A percentile compares a stretch with the other conserved stretches of the same genome.
Conservation (phyloP, 2,888 invertebrate genomes). For the Mantis religiosa region DNA sequence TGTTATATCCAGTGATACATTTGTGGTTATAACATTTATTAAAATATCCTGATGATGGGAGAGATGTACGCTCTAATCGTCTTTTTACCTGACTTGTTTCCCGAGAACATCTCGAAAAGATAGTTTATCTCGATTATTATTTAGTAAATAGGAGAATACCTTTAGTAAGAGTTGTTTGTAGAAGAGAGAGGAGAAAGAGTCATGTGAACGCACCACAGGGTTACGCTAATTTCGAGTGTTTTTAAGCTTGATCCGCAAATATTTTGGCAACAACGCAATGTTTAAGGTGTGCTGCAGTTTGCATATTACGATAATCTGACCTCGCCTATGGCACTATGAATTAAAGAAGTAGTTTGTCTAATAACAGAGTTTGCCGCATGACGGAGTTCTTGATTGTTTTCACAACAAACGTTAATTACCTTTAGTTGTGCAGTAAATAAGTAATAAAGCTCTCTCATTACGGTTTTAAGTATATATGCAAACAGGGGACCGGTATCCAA, state of each 20-base stretch:
- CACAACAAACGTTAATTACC: slow-evolving; percentile 7
- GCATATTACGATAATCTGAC: background rate
- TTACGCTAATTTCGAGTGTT: background rate
- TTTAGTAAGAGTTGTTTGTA: too few relatives aligned
- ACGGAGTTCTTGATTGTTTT: slow-evolving; percentile 1
- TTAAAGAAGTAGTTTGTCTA: background rate
- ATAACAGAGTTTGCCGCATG: background rate
- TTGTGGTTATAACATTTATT: too few relatives aligned
- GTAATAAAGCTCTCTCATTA: background rate
- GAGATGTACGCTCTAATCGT: too few relatives aligned
- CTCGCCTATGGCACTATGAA: background rate
- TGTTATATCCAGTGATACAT: too few relatives aligned
- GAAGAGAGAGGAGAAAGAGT: too few relatives aligned
- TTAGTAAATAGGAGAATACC: too few relatives aligned
- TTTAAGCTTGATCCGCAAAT: background rate
- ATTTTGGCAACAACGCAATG: background rate
- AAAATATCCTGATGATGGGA: too few relatives aligned
- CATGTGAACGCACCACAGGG: too few relatives aligned
- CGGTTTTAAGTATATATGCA: background rate
- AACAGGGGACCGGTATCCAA: background rate
- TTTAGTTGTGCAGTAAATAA: background rate
- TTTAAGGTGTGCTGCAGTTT: background rate
- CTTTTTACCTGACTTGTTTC: too few relatives aligned
- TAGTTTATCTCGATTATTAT: too few relatives aligned
- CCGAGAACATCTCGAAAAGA: too few relatives aligned